These are phyloP conservation scores for Campylomormyrus numenius DNA, from an alignment of 2,113 vertebrate genomes.

Conservation along the genomic window DNA sequence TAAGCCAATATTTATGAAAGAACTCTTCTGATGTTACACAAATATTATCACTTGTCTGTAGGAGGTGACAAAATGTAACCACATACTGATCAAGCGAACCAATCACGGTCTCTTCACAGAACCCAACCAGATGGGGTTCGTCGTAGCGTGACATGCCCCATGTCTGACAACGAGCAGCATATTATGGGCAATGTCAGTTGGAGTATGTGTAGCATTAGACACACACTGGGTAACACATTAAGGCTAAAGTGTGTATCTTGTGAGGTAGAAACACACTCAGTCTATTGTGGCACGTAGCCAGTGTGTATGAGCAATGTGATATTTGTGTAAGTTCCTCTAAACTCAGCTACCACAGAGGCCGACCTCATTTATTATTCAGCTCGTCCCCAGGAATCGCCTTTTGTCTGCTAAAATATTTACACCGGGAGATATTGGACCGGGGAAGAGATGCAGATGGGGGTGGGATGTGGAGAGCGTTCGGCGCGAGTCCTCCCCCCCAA, in stretches of 20 bases:
- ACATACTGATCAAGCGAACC: not conserved
- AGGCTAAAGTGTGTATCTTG: not conserved
- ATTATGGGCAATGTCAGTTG: not conserved
- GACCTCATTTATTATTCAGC: conserved; percentile 6
- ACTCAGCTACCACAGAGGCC: not conserved
- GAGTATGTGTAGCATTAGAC: not conserved
- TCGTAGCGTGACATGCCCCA: not conserved
- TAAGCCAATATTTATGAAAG: not conserved
- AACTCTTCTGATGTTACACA: not conserved
- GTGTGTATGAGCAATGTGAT: not conserved
- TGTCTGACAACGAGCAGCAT: not conserved
- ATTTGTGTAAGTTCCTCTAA: not conserved
- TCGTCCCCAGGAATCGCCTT: conserved; percentile 5
- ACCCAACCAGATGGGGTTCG: not conserved
- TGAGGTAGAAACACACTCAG: not conserved
- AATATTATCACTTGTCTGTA: not conserved
- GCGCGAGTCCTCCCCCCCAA: not conserved
- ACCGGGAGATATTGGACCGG: conserved; percentile 5
- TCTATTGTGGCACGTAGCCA: not conserved
- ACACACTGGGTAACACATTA: not conserved
- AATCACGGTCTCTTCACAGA: not conserved
- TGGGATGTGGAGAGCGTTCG: not conserved
- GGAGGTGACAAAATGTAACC: not conserved
- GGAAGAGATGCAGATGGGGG: not conserved
- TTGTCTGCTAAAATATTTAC: conserved; percentile 18